Conservation (phyloP, 1,140 invertebrate species). For the Samia ricini region DNA sequence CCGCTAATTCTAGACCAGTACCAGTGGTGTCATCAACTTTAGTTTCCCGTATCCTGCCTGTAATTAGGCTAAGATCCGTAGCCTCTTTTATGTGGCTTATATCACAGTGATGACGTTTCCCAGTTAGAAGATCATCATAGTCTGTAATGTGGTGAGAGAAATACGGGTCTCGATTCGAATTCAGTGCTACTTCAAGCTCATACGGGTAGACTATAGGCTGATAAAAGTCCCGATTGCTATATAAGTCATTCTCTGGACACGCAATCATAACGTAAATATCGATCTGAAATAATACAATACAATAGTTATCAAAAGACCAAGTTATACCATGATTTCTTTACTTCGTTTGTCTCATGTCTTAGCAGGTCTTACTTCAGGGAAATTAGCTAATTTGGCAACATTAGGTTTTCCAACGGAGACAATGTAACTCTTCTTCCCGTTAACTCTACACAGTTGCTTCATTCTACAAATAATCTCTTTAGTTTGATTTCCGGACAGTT, state of each 20-base stretch:
- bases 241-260: slow-evolving; percentile 92
- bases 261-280: slow-evolving; percentile 94
- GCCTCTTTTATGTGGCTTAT: slow-evolving; percentile 74
- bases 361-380: slow-evolving; percentile 84
- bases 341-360: neutral
- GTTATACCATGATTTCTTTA: neutral
- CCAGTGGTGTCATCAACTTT: slow-evolving; percentile 41
- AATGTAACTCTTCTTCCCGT: slow-evolving; percentile 93
- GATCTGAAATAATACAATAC: slow-evolving; percentile 79
- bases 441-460: slow-evolving; percentile 84
- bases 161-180: slow-evolving; percentile 79
- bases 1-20: slow-evolving; percentile 41
- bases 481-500: slow-evolving; percentile 90
- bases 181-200: slow-evolving; percentile 94
- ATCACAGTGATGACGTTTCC: slow-evolving; percentile 77
- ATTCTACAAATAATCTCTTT: slow-evolving; percentile 86
- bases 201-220: slow-evolving; percentile 94
- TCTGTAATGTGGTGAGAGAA: slow-evolving; percentile 84
- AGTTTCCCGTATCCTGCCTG: slow-evolving; percentile 79
- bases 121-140: slow-evolving; percentile 86
- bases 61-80: slow-evolving; percentile 85
- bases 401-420: slow-evolving; percentile 95
- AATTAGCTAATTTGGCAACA: slow-evolving; percentile 95
- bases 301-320: neutral
- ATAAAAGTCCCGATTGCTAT: slow-evolving; percentile 91